Evolutionary conservation across 2,797 vertebrate species (phyloP).

Genomic region (Mionectes olivaceus): DNA sequence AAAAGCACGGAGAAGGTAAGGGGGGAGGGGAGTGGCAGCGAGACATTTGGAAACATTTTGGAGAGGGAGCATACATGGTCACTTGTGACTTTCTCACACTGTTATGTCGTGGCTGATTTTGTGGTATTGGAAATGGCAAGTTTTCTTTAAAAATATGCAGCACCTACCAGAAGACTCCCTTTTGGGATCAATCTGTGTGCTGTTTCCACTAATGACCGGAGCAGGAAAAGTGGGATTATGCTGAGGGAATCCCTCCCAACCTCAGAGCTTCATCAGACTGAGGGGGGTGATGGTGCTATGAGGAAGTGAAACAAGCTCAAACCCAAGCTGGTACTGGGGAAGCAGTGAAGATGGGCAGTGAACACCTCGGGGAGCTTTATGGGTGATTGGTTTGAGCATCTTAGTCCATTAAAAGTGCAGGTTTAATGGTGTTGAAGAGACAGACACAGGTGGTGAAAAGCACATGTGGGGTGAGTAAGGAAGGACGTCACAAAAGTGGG

Average conservation of each 20-base stretch:
- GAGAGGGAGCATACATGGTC: fast-evolving
- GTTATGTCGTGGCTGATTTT: background rate
- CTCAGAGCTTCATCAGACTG: background rate
- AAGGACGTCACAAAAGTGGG: background rate
- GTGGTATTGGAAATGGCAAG: background rate
- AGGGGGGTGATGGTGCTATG: fast-evolving
- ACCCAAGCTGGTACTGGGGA: fast-evolving
- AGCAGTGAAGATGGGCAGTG: background rate
- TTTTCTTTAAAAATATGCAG: background rate
- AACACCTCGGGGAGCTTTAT: fast-evolving
- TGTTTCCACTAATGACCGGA: background rate
- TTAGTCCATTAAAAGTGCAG: background rate
- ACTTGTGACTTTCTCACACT: background rate
- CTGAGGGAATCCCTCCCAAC: background rate
- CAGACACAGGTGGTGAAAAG: background rate
- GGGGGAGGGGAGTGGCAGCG: background rate
- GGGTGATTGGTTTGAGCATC: background rate
- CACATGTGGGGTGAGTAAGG: background rate
- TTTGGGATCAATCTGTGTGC: background rate
- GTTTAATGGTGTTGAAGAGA: background rate
- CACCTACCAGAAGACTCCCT: background rate
- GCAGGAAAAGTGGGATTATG: background rate
- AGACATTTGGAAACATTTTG: background rate
- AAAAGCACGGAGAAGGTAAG: background rate
- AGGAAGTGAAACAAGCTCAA: background rate